Conservation (phyloP, 2,888 invertebrate species). For the Rhaphigaster nebulosa region DNA sequence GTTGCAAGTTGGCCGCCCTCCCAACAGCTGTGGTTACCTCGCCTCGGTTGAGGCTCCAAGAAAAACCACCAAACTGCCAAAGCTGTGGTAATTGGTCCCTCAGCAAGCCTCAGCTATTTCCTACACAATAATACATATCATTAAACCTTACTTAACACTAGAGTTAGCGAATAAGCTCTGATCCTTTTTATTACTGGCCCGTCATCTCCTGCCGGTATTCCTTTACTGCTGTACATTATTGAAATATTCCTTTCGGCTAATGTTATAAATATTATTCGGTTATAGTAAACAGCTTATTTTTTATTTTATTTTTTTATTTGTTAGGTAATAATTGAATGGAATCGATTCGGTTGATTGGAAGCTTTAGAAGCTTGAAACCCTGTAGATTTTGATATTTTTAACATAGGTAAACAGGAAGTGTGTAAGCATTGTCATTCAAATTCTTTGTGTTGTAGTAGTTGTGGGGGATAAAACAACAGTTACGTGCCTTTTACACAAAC, state of each 20-base stretch:
- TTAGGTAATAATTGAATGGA: too few relatives aligned
- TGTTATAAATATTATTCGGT: not conserved
- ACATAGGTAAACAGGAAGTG: too few relatives aligned
- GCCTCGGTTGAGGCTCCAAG: not conserved
- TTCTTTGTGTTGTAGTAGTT: too few relatives aligned
- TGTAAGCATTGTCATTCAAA: too few relatives aligned
- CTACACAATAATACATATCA: constrained; percentile 24
- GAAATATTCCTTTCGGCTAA: not conserved
- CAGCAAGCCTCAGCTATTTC: constrained; percentile 5
- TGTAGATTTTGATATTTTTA: too few relatives aligned
- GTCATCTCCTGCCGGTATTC: not conserved
- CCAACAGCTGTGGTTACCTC: not conserved
- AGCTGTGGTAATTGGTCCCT: constrained; percentile 8
- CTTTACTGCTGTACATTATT: not conserved
- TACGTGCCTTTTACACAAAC: too few relatives aligned
- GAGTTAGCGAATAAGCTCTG: not conserved
- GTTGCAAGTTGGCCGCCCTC: not conserved
- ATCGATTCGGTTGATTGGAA: too few relatives aligned
- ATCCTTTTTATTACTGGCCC: constrained; percentile 4
- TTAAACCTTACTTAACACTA: constrained; percentile 33
- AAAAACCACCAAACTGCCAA: constrained; percentile 35
- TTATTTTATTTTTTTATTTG: too few relatives aligned
- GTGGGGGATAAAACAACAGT: too few relatives aligned
- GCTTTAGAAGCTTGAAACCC: too few relatives aligned
- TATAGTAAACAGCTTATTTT: too few relatives aligned